Evolutionary conservation across 2,797 vertebrate species (phyloP), one percentile per base, ranked within the genome.

Genomic region (Crypturellus tataupa): DNA sequence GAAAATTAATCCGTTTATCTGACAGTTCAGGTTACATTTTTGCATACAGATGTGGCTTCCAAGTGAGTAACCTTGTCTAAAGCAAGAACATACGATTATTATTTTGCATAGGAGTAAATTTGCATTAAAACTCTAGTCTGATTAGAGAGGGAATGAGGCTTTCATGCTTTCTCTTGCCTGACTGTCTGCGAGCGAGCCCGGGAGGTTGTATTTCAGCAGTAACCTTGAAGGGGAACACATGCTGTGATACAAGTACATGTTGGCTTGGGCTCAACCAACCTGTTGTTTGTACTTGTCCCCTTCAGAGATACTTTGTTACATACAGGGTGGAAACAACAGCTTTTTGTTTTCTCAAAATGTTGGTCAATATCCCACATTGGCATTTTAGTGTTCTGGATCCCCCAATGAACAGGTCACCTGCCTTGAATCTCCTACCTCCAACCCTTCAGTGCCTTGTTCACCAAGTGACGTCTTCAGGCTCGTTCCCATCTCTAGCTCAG

Each of bases 1-100:
- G 68, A 19, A 25, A 3, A 27, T 83, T 69, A 65, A 84, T 87
- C 46, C 46, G 80, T 68, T 91, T 72, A 49, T 60, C 77, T 64
- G 21, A 18, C 21, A 24, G 60, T 23, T 73, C 56, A 18, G 13
- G 51, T 29, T 73, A 24, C 31, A 63, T 37, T 87, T 71, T 24
- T 87, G 67, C 19, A 9, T 20, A 4, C 6, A 47, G 56, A 62
- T 56, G 56, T 84, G 33, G 42, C 17, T 78, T 81, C 70, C 82
- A 91, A 70, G 90, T 84, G 88, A n/a, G 85, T 37, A 29, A 37
- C 18, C 46, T 39, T 20, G 47, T 35, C 37, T 35, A 53, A 70
- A 37, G 37, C 47, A 70, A 70, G 68, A 51, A 20, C 25, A 51
- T 35, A 20, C 19, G 19, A 27, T 69, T 51, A 24, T 49, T 47